Evolutionary conservation across 2,797 vertebrate species (phyloP).

Genomic region (Argya squamiceps): DNA sequence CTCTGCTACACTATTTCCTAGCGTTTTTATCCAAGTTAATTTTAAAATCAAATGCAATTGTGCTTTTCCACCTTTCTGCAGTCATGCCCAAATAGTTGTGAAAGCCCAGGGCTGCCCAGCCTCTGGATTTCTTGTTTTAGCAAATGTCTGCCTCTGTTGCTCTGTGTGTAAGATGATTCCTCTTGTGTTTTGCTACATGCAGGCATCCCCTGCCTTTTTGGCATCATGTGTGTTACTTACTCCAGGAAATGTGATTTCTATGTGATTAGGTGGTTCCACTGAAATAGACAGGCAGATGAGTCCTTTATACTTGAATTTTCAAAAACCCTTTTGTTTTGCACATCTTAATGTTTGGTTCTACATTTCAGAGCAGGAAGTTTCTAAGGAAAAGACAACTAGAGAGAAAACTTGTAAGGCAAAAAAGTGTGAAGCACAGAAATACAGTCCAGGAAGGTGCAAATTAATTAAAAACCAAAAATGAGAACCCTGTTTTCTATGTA

Average conservation of each 20-base stretch:
- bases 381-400: neutral
- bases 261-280: neutral
- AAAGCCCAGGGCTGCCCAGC: neutral
- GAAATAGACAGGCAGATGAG: neutral
- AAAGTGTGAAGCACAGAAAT: neutral
- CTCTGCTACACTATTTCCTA: neutral
- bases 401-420: neutral
- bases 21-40: neutral
- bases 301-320: neutral
- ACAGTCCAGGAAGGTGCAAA: neutral
- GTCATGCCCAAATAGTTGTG: neutral
- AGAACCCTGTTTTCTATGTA: neutral
- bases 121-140: neutral
- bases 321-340: neutral
- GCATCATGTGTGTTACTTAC: neutral
- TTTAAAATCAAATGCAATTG: neutral
- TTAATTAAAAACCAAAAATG: neutral
- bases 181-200: neutral
- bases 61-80: neutral
- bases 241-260: neutral
- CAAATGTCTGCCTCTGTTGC: neutral
- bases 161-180: accelerated
- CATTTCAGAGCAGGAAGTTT: neutral
- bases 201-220: neutral
- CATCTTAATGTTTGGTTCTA: neutral